Conservation (phyloP, 2,113 vertebrate species). For the Microcebus tavaratra region DNA sequence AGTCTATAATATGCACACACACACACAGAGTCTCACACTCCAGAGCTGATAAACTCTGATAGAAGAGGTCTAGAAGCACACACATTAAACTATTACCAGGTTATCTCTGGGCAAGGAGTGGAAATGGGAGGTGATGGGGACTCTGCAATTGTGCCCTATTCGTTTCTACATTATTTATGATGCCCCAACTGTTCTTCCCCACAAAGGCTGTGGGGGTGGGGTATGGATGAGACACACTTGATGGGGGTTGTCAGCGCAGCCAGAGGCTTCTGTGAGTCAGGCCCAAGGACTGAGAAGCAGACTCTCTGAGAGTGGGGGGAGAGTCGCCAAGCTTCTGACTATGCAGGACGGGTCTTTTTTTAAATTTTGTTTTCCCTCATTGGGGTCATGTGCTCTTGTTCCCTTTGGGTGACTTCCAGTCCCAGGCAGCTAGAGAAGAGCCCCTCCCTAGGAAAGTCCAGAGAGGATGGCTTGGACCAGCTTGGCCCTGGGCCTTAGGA, state of each 20-base stretch:
- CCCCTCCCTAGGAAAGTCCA: background rate
- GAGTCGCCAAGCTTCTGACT: background rate
- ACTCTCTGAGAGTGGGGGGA: background rate
- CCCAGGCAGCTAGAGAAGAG: background rate
- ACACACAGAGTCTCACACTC: background rate
- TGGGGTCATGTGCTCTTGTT: background rate
- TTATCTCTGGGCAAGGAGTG: background rate
- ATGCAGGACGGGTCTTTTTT: background rate
- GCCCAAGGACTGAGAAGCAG: background rate
- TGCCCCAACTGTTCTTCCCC: background rate
- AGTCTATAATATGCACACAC: background rate
- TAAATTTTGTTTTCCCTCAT: background rate
- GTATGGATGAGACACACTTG: background rate
- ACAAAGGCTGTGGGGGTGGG: background rate
- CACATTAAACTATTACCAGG: background rate
- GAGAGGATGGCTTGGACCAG: background rate
- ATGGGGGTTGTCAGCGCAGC: background rate
- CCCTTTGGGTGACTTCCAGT: background rate
- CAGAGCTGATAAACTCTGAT: background rate
- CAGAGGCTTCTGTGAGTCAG: background rate
- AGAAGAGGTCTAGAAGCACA: background rate
- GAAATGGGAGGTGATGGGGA: background rate
- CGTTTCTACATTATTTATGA: background rate
- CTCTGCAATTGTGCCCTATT: background rate
- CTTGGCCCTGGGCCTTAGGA: background rate